Evolutionary conservation across 2,888 invertebrate species (phyloP), one percentile per base, ranked within the genome.

Genomic region (Sthenelais limicola): DNA sequence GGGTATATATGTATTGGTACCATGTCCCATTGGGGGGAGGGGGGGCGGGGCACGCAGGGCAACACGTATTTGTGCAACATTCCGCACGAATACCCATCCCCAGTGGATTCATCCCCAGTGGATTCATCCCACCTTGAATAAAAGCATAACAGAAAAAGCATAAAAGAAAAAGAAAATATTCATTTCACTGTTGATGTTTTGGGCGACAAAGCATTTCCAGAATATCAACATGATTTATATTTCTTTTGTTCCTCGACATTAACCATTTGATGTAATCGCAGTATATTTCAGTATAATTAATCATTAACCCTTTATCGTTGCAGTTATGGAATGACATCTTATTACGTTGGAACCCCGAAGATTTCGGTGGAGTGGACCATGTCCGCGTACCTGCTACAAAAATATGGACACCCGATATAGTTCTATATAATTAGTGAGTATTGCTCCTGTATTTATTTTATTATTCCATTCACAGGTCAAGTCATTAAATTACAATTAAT

Each of bases 401-500:
- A 73, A 84, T 87, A 32, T 87, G 87, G 87, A 85, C 83, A 7
- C 87, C 87, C 9, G 87, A 86, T 69, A 82, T 87, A 28, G 85
- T 84, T 73, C 80, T 86, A 4, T 84, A 84, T 74, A 86, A 87
- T 79, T 86, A 85, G 86, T 86, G 79, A 80, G 85, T 82, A 9
- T 7, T 28, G 30, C 30, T 7, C 5, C 12, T 54, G 5, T 54
- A 54, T 54, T 9, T 28, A 54, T 28, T 54, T 12, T 54, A 26
- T 26, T 30, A 7, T 26, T 28, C 7, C 5, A 54, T 54, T 15
- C 5, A 35, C 38, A 24, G 9, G 5, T 12, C 5, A 7, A 38
- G 28, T 54, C 5, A 5, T n/a, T 12, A 7, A 51, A 21, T n/a
- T 21, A 12, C 24, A 12, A 51, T 21, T 51, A 5, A 21, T 7